Evolutionary conservation across 1,140 invertebrate genomes (phyloP), one percentile per base, ranked within the genome.

Genomic region (Aethina tumida): DNA sequence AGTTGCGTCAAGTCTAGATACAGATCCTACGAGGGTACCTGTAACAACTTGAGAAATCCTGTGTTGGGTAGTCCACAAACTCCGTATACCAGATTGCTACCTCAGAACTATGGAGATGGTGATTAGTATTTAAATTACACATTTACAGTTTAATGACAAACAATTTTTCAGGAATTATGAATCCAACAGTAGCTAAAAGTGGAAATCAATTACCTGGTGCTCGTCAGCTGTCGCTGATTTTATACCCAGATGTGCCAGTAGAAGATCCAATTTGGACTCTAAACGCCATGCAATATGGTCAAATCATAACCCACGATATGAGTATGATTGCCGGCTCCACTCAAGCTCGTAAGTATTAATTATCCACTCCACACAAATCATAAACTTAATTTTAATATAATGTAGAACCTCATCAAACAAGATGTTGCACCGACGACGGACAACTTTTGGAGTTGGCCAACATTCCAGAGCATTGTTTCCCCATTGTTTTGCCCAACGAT

Each of bases 241-340:
- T 84, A 1, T 85, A 86, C 51, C 73, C 75, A 6, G 75, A 82
- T 41, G 60, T 75, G 1, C 65, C 78, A 2, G 52, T 69, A 5
- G 58, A 67, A 15, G 82, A 88, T 60, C 75, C 69, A 0, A 60
- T 74, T 28, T 85, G 75, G 66, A 83, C 79, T 2, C 59, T 89
- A 2, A 74, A 73, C n/a, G 71, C 83, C 12, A 88, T 89, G 77
- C 83, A 89, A 45, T 90, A 79, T 73, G 86, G 85, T 5, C 87
- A 91, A 60, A 81, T 91, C 33, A 78, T 91, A 15, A 85, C 84
- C 4, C 86, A 91, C 57, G 86, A 92, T 52, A 84, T 89, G 79
- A 81, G 76, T 28, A 67, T 84, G 60, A 74, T 79, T 25, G 77
- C 77, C 38, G 78, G 77, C 16, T 64, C 59, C 18, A 78, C 80